Evolutionary conservation across 2,888 invertebrate species (phyloP).

Genomic region (Heliconius ethilla): DNA sequence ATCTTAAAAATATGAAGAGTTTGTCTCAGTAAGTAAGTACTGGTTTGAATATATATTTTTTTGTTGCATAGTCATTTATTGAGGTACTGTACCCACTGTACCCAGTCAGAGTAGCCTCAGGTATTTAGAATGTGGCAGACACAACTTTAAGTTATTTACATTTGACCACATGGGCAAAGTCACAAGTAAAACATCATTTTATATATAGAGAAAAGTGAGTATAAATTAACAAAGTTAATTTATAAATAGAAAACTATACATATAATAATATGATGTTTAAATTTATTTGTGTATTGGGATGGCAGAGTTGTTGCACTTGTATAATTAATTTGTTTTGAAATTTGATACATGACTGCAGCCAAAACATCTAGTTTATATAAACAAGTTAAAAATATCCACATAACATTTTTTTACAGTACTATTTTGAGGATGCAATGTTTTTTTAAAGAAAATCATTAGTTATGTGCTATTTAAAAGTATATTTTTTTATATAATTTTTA

Average conservation of each 20-base stretch:
- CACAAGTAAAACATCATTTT: background rate
- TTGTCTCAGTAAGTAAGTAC: background rate
- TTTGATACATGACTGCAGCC: conserved; percentile 20
- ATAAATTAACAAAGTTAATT: background rate
- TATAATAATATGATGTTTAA: background rate
- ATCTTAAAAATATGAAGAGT: background rate
- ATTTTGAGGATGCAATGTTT: background rate
- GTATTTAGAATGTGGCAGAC: background rate
- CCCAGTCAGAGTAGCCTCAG: no score
- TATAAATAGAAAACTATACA: background rate
- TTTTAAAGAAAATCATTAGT: background rate
- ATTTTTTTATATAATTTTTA: background rate
- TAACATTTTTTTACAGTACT: background rate
- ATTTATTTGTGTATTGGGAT: background rate
- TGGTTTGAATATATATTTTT: background rate
- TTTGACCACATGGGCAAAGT: background rate
- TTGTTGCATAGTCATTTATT: background rate
- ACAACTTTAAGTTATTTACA: background rate
- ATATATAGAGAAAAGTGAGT: background rate
- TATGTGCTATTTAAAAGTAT: background rate
- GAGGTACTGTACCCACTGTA: no score
- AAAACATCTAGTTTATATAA: conserved; percentile 18
- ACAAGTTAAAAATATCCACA: conserved; percentile 28
- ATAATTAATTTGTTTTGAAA: conserved; percentile 20
- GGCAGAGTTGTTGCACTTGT: background rate